A percentile compares a stretch with the other conserved stretches of the same genome.
phyloP scores from a whole-genome alignment of 2,797 vertebrate genomes.

The Eremophila alpestris region DNA sequence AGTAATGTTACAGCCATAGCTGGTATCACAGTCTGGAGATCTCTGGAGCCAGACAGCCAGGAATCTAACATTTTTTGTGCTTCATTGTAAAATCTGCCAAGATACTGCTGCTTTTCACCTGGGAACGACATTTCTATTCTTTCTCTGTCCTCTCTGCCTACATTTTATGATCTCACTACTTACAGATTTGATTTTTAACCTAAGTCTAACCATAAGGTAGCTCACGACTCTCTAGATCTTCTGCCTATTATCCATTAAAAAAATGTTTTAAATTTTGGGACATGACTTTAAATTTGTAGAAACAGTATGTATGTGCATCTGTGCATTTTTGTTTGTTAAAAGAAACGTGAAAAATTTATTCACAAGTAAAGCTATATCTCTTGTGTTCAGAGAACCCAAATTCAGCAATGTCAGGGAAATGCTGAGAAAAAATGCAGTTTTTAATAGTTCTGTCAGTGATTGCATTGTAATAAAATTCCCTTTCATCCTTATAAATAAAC shows the following conservation, averaged over 20 bases:
- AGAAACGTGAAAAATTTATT: background rate
- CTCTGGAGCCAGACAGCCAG: background rate
- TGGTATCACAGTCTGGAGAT: background rate
- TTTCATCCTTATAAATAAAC: constrained; percentile 35
- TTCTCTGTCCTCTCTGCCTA: background rate
- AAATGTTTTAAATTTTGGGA: background rate
- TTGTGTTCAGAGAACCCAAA: background rate
- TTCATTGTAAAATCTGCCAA: background rate
- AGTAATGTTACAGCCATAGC: background rate
- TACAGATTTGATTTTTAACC: background rate
- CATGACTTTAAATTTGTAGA: background rate
- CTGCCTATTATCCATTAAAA: background rate
- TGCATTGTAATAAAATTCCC: constrained; percentile 16
- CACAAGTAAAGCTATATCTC: background rate
- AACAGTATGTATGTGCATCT: background rate
- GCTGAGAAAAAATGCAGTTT: background rate
- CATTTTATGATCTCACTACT: background rate
- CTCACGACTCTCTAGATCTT: background rate
- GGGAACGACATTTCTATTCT: background rate
- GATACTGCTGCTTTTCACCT: background rate
- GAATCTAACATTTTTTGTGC: background rate
- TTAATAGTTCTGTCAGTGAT: background rate
- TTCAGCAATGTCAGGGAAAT: background rate
- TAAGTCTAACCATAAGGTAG: background rate
- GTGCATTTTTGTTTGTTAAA: background rate